These are phyloP conservation scores for Daubentonia madagascariensis DNA, from an alignment of 2,113 vertebrate species.

Conservation along the genomic window DNA sequence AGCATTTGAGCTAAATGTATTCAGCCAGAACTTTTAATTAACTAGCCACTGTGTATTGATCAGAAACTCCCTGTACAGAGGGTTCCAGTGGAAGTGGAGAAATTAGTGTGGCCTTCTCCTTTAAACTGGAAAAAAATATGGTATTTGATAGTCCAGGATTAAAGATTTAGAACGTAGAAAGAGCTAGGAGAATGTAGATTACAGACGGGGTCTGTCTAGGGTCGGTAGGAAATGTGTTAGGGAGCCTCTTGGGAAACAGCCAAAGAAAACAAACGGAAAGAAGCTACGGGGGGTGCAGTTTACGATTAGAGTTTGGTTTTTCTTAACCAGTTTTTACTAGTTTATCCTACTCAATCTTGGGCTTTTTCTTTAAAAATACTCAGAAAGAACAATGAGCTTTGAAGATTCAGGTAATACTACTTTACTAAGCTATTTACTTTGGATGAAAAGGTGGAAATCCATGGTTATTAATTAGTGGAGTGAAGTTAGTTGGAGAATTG, in stretches of 20 bases:
- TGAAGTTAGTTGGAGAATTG: not conserved
- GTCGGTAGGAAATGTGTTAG: not conserved
- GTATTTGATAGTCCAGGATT: not conserved
- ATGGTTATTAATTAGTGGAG: not conserved
- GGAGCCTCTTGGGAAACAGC: not conserved
- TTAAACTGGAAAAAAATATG: not conserved
- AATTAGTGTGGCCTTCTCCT: not conserved
- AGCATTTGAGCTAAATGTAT: not conserved
- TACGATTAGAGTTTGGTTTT: not conserved
- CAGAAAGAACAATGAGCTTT: not conserved
- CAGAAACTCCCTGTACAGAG: not conserved
- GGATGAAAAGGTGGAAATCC: not conserved
- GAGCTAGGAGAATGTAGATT: not conserved
- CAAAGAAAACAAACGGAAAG: not conserved
- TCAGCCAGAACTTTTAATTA: not conserved
- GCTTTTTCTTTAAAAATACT: slow-evolving; percentile 12
- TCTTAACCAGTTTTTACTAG: not conserved
- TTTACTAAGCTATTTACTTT: not conserved
- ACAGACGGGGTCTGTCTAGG: not conserved
- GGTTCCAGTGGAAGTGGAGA: not conserved
- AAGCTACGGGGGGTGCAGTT: not conserved
- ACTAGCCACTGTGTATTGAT: not conserved
- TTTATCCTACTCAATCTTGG: not conserved
- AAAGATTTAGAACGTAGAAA: not conserved
- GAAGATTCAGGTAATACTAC: not conserved